Evolutionary conservation across 2,797 vertebrate species (phyloP).

Genomic region (Pterois miles): DNA sequence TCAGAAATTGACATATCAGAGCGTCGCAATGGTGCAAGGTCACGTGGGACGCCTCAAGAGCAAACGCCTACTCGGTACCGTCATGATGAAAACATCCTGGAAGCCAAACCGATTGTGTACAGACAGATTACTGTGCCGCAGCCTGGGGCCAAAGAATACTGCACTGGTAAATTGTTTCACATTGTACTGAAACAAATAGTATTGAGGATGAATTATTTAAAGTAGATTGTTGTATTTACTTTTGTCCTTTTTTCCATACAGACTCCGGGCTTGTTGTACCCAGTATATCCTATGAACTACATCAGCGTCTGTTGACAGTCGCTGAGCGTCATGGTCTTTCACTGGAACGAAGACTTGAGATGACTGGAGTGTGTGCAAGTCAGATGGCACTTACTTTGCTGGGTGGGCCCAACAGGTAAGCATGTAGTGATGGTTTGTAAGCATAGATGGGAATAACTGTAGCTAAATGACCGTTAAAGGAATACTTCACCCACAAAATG

Average conservation of each 20-base stretch:
- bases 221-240: constrained; percentile 22
- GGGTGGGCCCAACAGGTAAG: constrained; percentile 96
- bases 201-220: constrained; percentile 44
- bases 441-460: background rate
- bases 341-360: constrained; percentile 94
- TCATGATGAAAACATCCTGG: constrained; percentile 97
- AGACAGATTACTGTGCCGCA: constrained; percentile 94
- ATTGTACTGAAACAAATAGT: background rate
- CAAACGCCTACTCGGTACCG: constrained; percentile 90
- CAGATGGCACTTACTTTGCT: constrained; percentile 98
- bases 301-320: constrained; percentile 90
- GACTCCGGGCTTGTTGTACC: constrained; percentile 94
- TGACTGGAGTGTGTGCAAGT: constrained; percentile 96
- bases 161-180: constrained; percentile 79
- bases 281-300: constrained; percentile 92
- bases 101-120: constrained; percentile 94
- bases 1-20: constrained; percentile 95
- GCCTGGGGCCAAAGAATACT: constrained; percentile 90
- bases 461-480: background rate
- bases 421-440: background rate
- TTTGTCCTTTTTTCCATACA: constrained; percentile 17
- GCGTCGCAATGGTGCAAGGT: constrained; percentile 88
- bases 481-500: too few relatives aligned
- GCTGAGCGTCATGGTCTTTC: constrained; percentile 94
- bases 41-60: constrained; percentile 90